Evolutionary conservation across 2,797 vertebrate species (phyloP).

Genomic region (Astyanax mexicanus): DNA sequence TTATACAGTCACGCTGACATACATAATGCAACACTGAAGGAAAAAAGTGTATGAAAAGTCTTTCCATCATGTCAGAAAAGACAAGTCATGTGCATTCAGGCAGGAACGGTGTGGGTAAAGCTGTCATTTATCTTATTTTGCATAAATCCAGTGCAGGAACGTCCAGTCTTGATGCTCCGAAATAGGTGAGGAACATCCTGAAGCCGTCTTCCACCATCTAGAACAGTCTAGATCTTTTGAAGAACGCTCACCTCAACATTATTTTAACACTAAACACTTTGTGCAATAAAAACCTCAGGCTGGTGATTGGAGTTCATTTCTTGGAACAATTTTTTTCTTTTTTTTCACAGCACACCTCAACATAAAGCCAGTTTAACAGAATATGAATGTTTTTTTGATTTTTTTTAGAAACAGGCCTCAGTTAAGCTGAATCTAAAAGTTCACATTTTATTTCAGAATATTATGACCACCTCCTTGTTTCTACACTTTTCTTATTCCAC

Average conservation of each 20-base stretch:
- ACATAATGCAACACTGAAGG: not conserved
- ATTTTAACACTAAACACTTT: not conserved
- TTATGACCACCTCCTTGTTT: too few species aligned
- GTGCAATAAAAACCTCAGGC: slow-evolving; percentile 2
- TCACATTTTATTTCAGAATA: too few species aligned
- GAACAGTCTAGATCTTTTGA: not conserved
- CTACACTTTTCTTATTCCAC: too few species aligned
- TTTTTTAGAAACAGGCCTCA: not conserved
- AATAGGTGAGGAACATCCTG: not conserved
- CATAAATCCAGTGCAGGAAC: not conserved
- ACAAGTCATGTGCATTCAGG: slow-evolving; percentile 6
- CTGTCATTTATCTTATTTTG: not conserved
- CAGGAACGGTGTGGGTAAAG: not conserved
- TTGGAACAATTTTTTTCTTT: not conserved
- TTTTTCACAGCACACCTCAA: slow-evolving; percentile 12
- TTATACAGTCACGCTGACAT: not conserved
- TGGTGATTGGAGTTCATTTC: not conserved
- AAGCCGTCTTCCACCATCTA: not conserved
- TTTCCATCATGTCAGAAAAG: not conserved
- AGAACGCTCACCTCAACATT: not conserved
- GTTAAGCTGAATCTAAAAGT: too few species aligned
- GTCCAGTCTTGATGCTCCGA: not conserved
- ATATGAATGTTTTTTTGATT: not conserved
- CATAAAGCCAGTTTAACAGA: not conserved
- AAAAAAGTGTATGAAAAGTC: not conserved